Base-by-base conservation (phyloP, 2,888 invertebrate species). In the Hoplodrina blanda region DNA sequence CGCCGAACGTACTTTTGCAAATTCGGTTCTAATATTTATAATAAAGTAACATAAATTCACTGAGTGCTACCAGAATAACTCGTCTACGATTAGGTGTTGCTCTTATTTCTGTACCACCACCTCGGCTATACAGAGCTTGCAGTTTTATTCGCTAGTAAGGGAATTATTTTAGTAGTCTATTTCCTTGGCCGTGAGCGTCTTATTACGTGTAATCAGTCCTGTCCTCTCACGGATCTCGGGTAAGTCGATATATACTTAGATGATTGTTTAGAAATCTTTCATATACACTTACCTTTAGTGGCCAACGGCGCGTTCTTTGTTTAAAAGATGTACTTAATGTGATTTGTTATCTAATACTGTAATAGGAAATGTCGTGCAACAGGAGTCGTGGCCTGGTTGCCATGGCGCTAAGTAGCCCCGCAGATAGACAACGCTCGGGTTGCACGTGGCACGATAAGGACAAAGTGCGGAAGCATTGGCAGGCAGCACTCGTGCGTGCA, bases 1-100 rank as follows among this genome's bases (percentile, higher is more conserved):
- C 88, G 86, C 80, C 93, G 92, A 92, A 92, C 93, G 94, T 91
- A 89, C 88, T 91, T 91, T 89, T 89, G 88, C 88, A 89, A 90
- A 90, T 89, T 89, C 87, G 84, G 83, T 87, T 90, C 83, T 89
- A 87, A 89, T 89, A 90, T 91, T 90, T 90, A 87, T 85, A 87
- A 88, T 90, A 90, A 89, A 89, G 85, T 88, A 88, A 88, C 87
- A 86, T 85, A 86, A 86, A 88, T 87, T 87, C 80, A 81, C 80
- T 81, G 88, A 84, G 86, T 86, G 88, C 76, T 87, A 87, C 86
- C 76, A 85, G 87, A 90, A 87, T 88, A 89, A 83, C 87, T 85
- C 87, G 73, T 72, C 81, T 82, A 72, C 82, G 78, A 85, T 84
- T 84, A 83, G 82, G 75, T 63, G 82, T 74, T 86, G 78, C 83